Base-by-base conservation (phyloP, 2,797 vertebrate genomes). In the Alcedo atthis region DNA sequence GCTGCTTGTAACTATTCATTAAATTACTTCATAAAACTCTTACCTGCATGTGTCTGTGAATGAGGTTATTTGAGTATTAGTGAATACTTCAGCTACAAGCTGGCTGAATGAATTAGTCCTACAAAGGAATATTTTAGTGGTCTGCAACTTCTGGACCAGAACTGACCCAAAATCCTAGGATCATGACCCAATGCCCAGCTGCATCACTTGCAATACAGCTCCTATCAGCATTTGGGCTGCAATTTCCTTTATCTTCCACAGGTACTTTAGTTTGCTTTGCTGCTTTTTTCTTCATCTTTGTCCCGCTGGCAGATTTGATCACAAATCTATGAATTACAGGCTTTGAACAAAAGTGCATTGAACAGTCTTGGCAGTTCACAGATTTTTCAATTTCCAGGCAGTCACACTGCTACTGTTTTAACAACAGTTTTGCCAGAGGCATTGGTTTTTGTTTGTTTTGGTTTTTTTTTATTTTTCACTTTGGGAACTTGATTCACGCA, bases 321-420 rank as follows among this genome's bases (percentile, higher is more conserved):
- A 61, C 57, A 71, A 69, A 79, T 82, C n/a, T 57, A 0, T 40
- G 63, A 71, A 66, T 58, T 75, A 37, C 49, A 59, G 46, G 35
- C 58, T 82, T 89, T 79, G 63, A 49, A 91, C 68, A 79, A 49
- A 88, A 85, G 40, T 25, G 33, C 62, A 53, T 66, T 83, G 17
- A 90, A 30, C 15, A 49, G n/a, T 67, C n/a, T 61, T 77, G 80
- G 84, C 74, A 86, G 51, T 54, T 87, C 28, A 51, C 67, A 10
- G 37, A 76, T 58, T 85, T 90, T 93, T 92, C 59, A 26, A 3
- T 92, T 96, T 86, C 26, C 45, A 95, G 74, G 77, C 40, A 71
- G 53, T 68, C 49, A 54, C 43, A 82, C 64, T 81, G 83, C 59
- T 20, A 26, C 61, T 85, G 57, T 85, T 90, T 90, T 64, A 75